Conservation (phyloP, 2,113 vertebrate genomes). For the Ammodytes dubius region DNA sequence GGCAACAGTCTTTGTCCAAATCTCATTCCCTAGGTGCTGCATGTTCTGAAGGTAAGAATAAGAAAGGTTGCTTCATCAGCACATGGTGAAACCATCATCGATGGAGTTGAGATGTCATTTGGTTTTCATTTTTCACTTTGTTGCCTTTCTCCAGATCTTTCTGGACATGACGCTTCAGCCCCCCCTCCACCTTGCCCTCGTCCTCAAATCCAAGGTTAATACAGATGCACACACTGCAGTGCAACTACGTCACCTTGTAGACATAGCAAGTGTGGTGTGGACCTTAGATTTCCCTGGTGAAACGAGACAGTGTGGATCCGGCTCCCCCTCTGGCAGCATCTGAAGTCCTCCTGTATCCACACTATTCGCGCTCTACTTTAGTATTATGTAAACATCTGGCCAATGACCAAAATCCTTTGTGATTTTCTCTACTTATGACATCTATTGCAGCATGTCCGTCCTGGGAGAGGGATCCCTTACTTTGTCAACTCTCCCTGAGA, state of each 20-base stretch:
- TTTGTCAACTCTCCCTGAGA: too few relatives aligned
- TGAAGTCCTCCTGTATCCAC: too few relatives aligned
- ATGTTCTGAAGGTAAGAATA: conserved; percentile 42
- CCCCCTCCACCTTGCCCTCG: conserved; percentile 40
- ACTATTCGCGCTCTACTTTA: too few relatives aligned
- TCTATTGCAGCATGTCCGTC: too few relatives aligned
- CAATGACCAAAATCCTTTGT: too few relatives aligned
- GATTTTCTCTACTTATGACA: too few relatives aligned
- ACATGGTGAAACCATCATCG: neutral
- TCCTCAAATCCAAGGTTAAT: conserved; percentile 53
- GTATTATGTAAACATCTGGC: too few relatives aligned
- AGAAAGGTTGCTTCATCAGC: neutral
- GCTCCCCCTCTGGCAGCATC: too few relatives aligned
- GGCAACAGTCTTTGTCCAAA: neutral
- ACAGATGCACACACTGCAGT: neutral
- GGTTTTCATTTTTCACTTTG: neutral
- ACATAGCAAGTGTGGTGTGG: neutral
- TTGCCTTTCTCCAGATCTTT: neutral
- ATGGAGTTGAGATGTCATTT: neutral
- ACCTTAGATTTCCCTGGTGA: too few relatives aligned
- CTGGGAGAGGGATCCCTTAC: too few relatives aligned
- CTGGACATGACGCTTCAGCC: conserved; percentile 56
- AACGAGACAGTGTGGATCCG: too few relatives aligned
- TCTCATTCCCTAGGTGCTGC: neutral
- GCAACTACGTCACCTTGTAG: neutral